Evolutionary conservation across 2,113 vertebrate genomes (phyloP), one percentile per base, ranked within the genome.

Genomic region (Melanostigma gelatinosum): DNA sequence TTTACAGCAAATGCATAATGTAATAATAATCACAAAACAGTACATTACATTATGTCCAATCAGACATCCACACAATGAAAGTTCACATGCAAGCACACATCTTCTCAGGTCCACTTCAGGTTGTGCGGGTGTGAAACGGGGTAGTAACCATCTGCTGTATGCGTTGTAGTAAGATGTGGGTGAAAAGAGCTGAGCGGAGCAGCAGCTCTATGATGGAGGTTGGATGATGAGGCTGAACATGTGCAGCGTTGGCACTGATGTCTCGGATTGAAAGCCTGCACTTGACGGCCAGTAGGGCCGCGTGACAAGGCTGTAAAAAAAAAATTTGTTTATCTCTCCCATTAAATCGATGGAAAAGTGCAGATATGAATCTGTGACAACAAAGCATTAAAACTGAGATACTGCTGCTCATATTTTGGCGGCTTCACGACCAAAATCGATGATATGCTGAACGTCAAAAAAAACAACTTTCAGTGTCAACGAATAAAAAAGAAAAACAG

Each of bases 201-300:
- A 48, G 71, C 6, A 4, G 29, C 54, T 44, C 20, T 24, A 36
- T 75, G 64, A 79, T 71, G 63, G 32, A 73, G 15, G 29, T 15
- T 60, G 76, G 52, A 72, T 18, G 81, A 74, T 38, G 32, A 34
- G 5, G 27, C 36, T 55, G 13, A 3, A 48, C 42, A 32, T 32
- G 46, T 1, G 55, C 55, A 58, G 13, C 42, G 8, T 4, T 32
- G 58, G 12, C 34, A 16, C 1, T 20, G 22, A 44, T 20, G 20
- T 80, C 24, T 63, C 34, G 18, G 10, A 67, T 57, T 68, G 46
- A 24, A 72, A 55, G 36, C 4, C 8, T 34, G 5, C 11, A 50
- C 13, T 70, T 48, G 24, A 11, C 2, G 1, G 46, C 42, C 44
- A 66, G 29, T 4, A 34, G 10, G n/a, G 15, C 29, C 7, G 6